These are phyloP conservation scores for Perca schrenkii DNA, from an alignment of 2,113 vertebrate genomes.

Conservation along the genomic window DNA sequence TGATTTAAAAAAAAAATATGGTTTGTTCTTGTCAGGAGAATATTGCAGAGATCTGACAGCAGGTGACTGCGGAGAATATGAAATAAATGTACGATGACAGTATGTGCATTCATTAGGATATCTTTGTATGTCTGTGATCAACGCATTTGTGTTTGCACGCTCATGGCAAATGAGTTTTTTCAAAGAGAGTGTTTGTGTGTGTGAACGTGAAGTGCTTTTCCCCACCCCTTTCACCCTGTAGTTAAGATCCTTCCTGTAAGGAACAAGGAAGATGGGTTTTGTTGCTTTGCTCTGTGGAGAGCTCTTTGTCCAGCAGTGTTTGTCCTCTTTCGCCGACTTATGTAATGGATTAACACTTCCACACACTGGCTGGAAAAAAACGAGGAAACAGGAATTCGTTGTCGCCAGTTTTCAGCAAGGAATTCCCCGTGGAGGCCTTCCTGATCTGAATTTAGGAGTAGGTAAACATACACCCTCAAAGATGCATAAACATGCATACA, in stretches of 20 bases:
- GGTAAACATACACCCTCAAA: conserved; percentile 31
- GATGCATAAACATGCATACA: conserved; percentile 14
- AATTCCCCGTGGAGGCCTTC: conserved; percentile 41
- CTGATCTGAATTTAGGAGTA: conserved; percentile 33
- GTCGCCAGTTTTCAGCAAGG: conserved; percentile 32
- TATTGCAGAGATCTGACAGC: background rate
- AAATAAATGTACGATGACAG: too few species aligned
- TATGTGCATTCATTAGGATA: background rate
- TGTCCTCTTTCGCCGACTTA: conserved; percentile 57
- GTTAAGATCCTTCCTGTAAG: conserved; percentile 35
- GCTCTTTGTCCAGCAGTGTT: conserved; percentile 52
- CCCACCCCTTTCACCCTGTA: background rate
- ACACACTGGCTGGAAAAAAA: conserved; percentile 24
- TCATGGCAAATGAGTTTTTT: background rate
- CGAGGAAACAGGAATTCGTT: conserved; percentile 66
- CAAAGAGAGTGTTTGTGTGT: background rate
- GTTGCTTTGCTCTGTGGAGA: background rate
- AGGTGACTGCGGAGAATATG: background rate
- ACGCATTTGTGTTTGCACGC: background rate
- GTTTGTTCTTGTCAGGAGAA: background rate
- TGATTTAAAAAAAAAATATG: background rate
- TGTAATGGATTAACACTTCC: conserved; percentile 44
- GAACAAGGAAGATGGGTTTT: conserved; percentile 37
- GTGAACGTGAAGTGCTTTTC: background rate
- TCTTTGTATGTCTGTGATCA: background rate